phyloP scores from a whole-genome alignment of 2,113 vertebrate genomes.

The Caretta caretta region DNA sequence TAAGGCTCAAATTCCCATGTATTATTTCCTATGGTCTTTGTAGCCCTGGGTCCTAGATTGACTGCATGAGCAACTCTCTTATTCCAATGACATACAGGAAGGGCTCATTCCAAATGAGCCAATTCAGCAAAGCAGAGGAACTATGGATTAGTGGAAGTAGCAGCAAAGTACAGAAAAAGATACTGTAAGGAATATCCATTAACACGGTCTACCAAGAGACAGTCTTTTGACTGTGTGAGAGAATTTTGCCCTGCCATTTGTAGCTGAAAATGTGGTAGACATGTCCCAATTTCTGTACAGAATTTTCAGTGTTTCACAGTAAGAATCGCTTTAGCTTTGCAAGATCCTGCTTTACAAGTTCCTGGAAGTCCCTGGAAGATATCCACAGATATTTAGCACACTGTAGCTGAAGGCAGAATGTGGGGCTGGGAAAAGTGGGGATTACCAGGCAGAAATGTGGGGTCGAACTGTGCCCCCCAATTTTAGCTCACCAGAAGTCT shows the following conservation, averaged over 20 bases:
- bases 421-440: neutral
- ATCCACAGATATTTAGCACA: neutral
- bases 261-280: neutral
- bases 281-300: fast-evolving
- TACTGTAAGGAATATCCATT: neutral
- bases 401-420: neutral
- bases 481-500: neutral
- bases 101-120: neutral
- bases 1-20: neutral
- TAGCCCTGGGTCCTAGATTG: neutral
- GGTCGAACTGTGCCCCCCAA: neutral
- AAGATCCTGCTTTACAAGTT: fast-evolving
- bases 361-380: neutral
- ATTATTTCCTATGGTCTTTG: fast-evolving
- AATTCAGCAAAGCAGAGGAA: neutral
- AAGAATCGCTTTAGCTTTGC: neutral
- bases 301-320: neutral
- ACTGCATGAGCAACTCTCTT: neutral
- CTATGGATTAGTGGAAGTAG: neutral
- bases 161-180: neutral
- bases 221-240: neutral
- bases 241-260: neutral
- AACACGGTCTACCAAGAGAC: neutral
- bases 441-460: neutral
- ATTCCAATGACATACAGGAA: neutral